Evolutionary conservation across 2,797 vertebrate species (phyloP), one percentile per base, ranked within the genome.

Genomic region (Otus scops): DNA sequence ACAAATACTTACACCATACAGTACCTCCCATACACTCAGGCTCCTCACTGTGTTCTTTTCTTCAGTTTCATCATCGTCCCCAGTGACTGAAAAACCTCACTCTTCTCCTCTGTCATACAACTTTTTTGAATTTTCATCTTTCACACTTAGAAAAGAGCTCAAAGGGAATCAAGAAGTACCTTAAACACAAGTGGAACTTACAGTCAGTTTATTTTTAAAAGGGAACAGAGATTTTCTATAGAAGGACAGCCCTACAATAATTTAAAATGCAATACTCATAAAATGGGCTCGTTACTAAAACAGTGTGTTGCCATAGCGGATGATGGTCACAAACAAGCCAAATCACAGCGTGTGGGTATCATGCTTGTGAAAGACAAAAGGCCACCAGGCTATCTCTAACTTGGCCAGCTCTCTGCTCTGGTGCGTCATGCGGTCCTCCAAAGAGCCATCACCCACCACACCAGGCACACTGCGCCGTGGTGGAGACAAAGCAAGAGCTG

Each of bases 181-280:
- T 94, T 76, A 91, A 91, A 87, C 17, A 45, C 19, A 87, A 91
- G 63, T 21, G 56, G 63, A 95, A 93, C 32, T 90, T 39, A 90
- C 36, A 60, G 48, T 34, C 8, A 59, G 38, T 48, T 56, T 79
- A 43, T 69, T 64, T 93, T 70, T 74, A 53, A 70, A 67, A 61
- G 24, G 9, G 12, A 43, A 74, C 27, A 34, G 47, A 74, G 5
- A 34, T 24, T 75, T 95, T 67, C 48, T 65, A 30, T 10, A 39
- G 56, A 80, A 71, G n/a, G 57, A 67, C 23, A 85, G 6, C 8
- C 23, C 32, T 59, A 63, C 9, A 56, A 36, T 7, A 73, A 77
- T 21, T 48, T 78, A 48, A 82, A 92, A 30, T 14, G 38, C 22
- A 54, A 47, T 17, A 56, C 26, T 36, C 16, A 34, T 39, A 48